phyloP scores from a whole-genome alignment of 2,888 invertebrate species.

The Lypha dubia region DNA sequence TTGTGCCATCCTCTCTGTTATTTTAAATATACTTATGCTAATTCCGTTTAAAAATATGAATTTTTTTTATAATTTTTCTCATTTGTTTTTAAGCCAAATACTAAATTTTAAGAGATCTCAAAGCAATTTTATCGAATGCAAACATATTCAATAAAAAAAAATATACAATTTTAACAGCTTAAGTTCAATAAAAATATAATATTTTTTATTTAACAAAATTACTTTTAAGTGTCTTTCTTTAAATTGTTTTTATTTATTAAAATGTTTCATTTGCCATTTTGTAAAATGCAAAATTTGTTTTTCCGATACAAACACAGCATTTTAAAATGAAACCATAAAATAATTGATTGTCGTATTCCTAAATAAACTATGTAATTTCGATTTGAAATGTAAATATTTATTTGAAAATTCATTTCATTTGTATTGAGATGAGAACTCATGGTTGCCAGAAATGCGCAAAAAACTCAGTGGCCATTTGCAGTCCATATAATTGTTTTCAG shows the following conservation, averaged over 20 bases:
- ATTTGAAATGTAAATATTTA: too few relatives aligned
- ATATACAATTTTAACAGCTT: constrained; percentile 18
- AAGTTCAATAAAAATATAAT: constrained; percentile 52
- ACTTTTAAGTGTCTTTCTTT: constrained; percentile 14
- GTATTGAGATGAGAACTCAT: too few relatives aligned
- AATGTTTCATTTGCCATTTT: background rate
- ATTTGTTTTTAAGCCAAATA: constrained; percentile 65
- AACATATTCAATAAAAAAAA: constrained; percentile 23
- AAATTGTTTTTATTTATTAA: background rate
- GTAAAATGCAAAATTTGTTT: background rate
- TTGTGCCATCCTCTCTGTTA: constrained; percentile 70
- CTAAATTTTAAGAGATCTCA: constrained; percentile 71
- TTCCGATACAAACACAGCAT: too few relatives aligned
- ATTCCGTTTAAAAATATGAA: constrained; percentile 40
- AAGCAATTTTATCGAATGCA: constrained; percentile 21
- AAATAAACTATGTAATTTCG: too few relatives aligned
- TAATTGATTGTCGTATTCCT: too few relatives aligned
- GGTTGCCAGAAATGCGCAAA: too few relatives aligned
- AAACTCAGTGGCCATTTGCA: too few relatives aligned
- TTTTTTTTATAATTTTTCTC: constrained; percentile 33
- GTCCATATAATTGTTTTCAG: too few relatives aligned
- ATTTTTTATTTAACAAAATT: constrained; percentile 24
- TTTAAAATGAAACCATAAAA: too few relatives aligned
- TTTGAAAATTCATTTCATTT: too few relatives aligned
- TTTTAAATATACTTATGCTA: constrained; percentile 27